These are phyloP conservation scores for Lepidurus couesii DNA, from an alignment of 1,140 invertebrate genomes.

Conservation along the genomic window DNA sequence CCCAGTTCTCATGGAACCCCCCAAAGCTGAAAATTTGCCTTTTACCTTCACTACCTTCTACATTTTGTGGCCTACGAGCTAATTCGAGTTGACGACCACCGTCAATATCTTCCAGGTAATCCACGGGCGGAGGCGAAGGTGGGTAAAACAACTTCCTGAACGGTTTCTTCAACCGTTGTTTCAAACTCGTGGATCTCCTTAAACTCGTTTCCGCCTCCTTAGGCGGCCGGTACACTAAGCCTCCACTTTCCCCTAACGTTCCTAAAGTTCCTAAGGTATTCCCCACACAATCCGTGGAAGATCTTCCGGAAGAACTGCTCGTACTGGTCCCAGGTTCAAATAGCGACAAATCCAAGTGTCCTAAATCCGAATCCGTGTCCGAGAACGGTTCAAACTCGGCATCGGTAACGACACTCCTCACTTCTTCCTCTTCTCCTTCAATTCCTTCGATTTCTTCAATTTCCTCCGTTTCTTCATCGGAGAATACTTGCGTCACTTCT, in stretches of 20 bases:
- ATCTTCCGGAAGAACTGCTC: constrained; percentile 20
- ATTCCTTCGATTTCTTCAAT: background rate
- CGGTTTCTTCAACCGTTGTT: constrained; percentile 30
- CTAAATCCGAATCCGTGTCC: constrained; percentile 58
- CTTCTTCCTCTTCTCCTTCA: constrained; percentile 23
- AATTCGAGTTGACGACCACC: background rate
- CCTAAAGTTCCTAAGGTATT: constrained; percentile 24
- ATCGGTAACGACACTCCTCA: constrained; percentile 14
- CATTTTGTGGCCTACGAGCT: too few relatives aligned
- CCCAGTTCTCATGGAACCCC: too few relatives aligned
- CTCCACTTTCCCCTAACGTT: constrained; percentile 27
- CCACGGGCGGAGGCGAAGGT: constrained; percentile 28
- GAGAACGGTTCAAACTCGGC: constrained; percentile 53
- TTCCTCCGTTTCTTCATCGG: background rate
- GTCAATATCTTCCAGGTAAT: constrained; percentile 23
- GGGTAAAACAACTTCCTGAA: constrained; percentile 31
- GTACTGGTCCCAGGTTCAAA: constrained; percentile 53
- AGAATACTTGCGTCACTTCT: constrained; percentile 24
- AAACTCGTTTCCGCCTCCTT: background rate
- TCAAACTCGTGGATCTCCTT: constrained; percentile 24
- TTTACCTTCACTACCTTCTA: too few relatives aligned
- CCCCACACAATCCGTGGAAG: constrained; percentile 25
- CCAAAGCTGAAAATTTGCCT: too few relatives aligned
- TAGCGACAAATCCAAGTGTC: constrained; percentile 58
- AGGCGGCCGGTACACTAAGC: constrained; percentile 32